A percentile compares a stretch with the other conserved stretches of the same genome.
Conservation (phyloP, 1,140 invertebrate genomes). For the Papilio glaucus region DNA sequence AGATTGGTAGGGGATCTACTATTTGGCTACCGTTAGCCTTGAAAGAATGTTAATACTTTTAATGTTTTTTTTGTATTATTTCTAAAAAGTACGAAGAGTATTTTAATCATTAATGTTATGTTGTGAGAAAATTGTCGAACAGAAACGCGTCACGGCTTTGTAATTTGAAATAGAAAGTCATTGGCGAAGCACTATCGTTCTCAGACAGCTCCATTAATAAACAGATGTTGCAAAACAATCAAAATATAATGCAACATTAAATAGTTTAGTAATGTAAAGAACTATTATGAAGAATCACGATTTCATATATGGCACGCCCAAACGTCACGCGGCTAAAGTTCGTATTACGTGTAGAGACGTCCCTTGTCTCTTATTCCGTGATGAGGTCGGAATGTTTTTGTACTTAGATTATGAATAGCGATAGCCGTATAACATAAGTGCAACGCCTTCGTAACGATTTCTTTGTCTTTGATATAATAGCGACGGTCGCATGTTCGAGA, state of each 20-base stretch:
- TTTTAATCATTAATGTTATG: neutral
- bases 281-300: conserved; percentile 50
- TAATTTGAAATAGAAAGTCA: conserved; percentile 65
- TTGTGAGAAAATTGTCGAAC: conserved; percentile 11
- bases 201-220: conserved; percentile 34
- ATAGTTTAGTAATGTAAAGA: conserved; percentile 47
- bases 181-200: conserved; percentile 40
- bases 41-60: too few relatives aligned
- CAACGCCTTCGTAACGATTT: conserved; percentile 23
- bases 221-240: conserved; percentile 40
- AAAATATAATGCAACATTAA: conserved; percentile 39
- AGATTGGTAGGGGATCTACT: too few relatives aligned
- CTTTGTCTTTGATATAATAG: conserved; percentile 27
- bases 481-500: neutral
- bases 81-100: neutral
- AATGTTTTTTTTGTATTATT: neutral
- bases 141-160: conserved; percentile 53
- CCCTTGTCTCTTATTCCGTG: conserved; percentile 12
- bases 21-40: too few relatives aligned
- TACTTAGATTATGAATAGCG: conserved; percentile 3
- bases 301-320: conserved; percentile 8
- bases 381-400: conserved; percentile 25
- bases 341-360: conserved; percentile 6
- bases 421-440: conserved; percentile 25
- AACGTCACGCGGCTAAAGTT: conserved; percentile 18